Evolutionary conservation across 2,797 vertebrate species (phyloP), one percentile per base, ranked within the genome.

Genomic region (Crax fasciolata): DNA sequence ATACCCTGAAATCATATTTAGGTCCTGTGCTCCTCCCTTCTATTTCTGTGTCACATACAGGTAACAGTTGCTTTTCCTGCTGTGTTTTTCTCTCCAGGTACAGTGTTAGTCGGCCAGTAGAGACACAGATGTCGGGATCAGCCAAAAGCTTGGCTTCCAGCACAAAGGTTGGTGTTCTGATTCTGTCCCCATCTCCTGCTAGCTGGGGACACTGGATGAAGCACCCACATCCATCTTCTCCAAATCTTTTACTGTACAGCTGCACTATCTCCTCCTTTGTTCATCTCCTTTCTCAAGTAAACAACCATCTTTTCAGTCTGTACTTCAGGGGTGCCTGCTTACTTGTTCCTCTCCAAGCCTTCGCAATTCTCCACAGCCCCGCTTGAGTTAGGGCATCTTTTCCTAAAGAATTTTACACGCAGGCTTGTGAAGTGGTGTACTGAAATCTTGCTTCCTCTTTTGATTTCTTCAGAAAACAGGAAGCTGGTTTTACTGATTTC

Each of bases 121-220:
- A 99, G 97, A 99, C 99, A 11, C 99, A 99, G 59, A 98, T 98
- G 97, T 98, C 99, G 2, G 98, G 98, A 88, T 97, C 98, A 63
- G 98, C 98, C 76, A 99, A 99, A 97, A 98, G 93, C 80, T 97
- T 97, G 48, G 97, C 98, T 68, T 98, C 99, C 74, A 98, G 95
- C 84, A 97, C 98, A 2, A 99, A 99, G 99, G 99, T 99, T 75
- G 98, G 96, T 90, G 52, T 3, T 63, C 48, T 57, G 28, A 11
- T 20, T n/a, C 78, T 38, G 3, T 35, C 38, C 52, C 65, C 25
- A 28, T 30, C 52, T 70, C 44, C 54, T 28, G 25, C 16, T 28
- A 30, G 58, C 35, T 46, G 52, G 8, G 46, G 48, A 35, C 54
- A 28, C 48, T 13, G 16, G 43, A 25, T 14, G 67, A 49, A 76